Conservation (phyloP, 2,113 vertebrate genomes). For the Mobula hypostoma region DNA sequence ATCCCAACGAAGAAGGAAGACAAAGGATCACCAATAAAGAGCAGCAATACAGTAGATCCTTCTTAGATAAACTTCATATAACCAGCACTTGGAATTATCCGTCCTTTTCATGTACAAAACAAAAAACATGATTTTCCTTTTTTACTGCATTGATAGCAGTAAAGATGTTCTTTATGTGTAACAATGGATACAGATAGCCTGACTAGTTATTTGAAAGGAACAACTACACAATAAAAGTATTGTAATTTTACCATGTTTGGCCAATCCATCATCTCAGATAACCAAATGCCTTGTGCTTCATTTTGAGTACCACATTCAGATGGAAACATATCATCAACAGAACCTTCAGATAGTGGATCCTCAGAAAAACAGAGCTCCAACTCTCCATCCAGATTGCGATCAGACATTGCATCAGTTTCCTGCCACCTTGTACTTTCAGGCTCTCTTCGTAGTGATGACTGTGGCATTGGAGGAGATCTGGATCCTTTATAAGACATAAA, state of each 20-base stretch:
- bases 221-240: not conserved
- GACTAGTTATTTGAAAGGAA: not conserved
- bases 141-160: no score
- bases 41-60: not conserved
- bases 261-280: constrained; percentile 40
- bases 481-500: constrained; percentile 49
- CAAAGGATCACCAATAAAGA: not conserved
- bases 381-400: constrained; percentile 56
- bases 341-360: constrained; percentile 64
- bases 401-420: constrained; percentile 51
- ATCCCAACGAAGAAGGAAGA: not conserved
- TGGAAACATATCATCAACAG: constrained; percentile 64
- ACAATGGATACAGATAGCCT: not conserved
- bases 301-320: constrained; percentile 56
- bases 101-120: not conserved
- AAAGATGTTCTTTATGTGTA: not conserved
- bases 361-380: constrained; percentile 67
- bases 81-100: not conserved
- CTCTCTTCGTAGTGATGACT: constrained; percentile 56
- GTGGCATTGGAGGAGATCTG: constrained; percentile 56
- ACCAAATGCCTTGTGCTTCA: constrained; percentile 38
- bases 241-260: constrained; percentile 34
- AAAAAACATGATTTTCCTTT: not conserved
- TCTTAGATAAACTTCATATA: not conserved
- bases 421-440: constrained; percentile 56